A percentile compares a stretch with the other conserved stretches of the same genome.
Evolutionary conservation across 2,113 vertebrate species (phyloP).

Genomic region (Dipodomys stephensi): DNA sequence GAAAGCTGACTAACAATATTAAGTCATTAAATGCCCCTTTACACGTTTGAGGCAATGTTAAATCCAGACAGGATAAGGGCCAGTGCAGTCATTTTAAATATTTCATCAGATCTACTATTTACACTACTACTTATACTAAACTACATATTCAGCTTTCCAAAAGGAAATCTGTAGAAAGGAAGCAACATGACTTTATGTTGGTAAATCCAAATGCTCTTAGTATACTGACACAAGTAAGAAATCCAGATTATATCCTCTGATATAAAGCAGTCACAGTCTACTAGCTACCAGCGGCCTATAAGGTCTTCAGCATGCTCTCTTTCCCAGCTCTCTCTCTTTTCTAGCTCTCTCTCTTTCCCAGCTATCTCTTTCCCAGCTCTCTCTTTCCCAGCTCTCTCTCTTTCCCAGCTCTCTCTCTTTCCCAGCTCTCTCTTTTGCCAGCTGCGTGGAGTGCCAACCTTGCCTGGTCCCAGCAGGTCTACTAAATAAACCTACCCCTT

Average conservation of each 20-base stretch:
- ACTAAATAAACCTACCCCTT: too few species aligned
- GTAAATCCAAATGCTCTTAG: not conserved
- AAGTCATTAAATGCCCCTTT: conserved; percentile 17
- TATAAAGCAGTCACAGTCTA: not conserved
- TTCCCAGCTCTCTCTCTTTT: too few species aligned
- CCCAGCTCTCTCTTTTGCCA: too few species aligned
- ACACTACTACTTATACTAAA: not conserved
- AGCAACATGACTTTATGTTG: not conserved
- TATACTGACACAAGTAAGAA: not conserved
- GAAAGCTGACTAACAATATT: not conserved
- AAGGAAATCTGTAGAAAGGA: conserved; percentile 17
- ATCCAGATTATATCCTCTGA: not conserved
- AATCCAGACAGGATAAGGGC: not conserved
- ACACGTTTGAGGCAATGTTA: conserved; percentile 26
- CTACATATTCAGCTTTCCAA: conserved; percentile 8
- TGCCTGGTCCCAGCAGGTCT: too few species aligned
- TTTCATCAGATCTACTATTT: conserved; percentile 5
- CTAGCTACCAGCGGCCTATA: not conserved
- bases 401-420: too few species aligned
- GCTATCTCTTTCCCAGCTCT: too few species aligned
- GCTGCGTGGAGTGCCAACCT: too few species aligned
- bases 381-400: too few species aligned
- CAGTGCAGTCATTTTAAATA: conserved; percentile 41
- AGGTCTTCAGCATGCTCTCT: too few species aligned
- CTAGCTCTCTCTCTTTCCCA: too few species aligned